A percentile compares a stretch with the other conserved stretches of the same genome.
phyloP scores from a whole-genome alignment of 2,888 invertebrate species.

The Abrostola triplasia region DNA sequence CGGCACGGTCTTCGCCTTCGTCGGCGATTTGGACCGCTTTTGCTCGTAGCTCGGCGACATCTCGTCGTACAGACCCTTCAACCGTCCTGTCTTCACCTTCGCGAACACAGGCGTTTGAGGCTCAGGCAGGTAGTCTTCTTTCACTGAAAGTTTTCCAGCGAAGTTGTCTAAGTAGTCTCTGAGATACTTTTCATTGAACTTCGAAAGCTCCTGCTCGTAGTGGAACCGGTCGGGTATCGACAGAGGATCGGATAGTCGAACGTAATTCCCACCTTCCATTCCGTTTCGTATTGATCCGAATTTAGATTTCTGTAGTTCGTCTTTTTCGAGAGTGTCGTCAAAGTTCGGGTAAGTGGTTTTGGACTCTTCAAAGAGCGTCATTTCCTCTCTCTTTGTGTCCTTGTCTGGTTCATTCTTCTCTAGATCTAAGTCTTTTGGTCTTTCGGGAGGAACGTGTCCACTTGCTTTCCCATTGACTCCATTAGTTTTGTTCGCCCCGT shows the following conservation, averaged over 20 bases:
- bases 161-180: constrained; percentile 79
- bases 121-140: constrained; percentile 83
- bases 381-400: constrained; percentile 64
- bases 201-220: constrained; percentile 82
- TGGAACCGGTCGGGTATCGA: constrained; percentile 76
- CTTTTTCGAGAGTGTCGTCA: constrained; percentile 68
- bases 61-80: constrained; percentile 78
- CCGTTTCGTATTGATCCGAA: constrained; percentile 83
- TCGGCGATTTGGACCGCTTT: constrained; percentile 75
- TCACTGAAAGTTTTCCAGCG: constrained; percentile 75
- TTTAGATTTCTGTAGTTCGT: constrained; percentile 78
- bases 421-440: constrained; percentile 79
- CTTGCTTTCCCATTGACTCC: constrained; percentile 49
- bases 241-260: constrained; percentile 79
- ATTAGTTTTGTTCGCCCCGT: constrained; percentile 53
- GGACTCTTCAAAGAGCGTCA: constrained; percentile 68
- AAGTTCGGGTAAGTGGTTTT: constrained; percentile 72
- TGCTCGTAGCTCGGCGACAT: constrained; percentile 77
- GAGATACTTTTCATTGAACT: constrained; percentile 83
- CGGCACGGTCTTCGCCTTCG: constrained; percentile 76
- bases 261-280: constrained; percentile 79
- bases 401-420: constrained; percentile 68
- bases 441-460: constrained; percentile 66
- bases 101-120: constrained; percentile 84
- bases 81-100: constrained; percentile 79